Base-by-base conservation (phyloP, 2,113 vertebrate species). In the Todiramphus chloris region DNA sequence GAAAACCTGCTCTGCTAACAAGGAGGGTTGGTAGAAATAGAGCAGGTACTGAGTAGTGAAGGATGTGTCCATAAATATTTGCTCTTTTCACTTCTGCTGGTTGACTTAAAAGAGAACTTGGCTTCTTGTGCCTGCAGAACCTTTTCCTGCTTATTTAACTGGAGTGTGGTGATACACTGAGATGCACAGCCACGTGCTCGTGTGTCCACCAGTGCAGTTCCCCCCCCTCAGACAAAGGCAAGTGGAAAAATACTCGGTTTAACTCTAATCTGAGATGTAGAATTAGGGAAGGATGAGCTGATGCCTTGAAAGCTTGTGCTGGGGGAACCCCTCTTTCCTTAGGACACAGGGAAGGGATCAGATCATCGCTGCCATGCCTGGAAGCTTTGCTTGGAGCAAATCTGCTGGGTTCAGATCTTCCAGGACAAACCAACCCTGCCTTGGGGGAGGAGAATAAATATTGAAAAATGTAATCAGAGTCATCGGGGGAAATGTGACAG, bases 401-500 rank as follows among this genome's bases (percentile, higher is more conserved):
- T 11, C 63, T 30, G 64, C 33, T 5, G 24, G 5, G 44, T 35
- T 74, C 19, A 28, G 33, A 82, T 84, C 62, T 75, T 41, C 43
- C 82, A 11, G 76, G 16, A 18, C 94, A 35, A 19, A 60, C 43
- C 69, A 69, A 8, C 48, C 81, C 89, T 59, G 74, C 91, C 86
- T 39, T 39, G 3, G 59, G 43, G 91, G 66, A 73, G 87, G 48
- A 93, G 95, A 96, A 93, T 48, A 95, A 96, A 96, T 91, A 91
- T 94, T 97, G 95, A 1, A 70, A 84, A 96, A 93, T 11, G 62
- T 59, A 94, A 93, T 96, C 87, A 56, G 90, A 96, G 94, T 88
- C 94, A 85, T 0, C 76, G 91, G 95, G 91, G 92, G 94, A 96
- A 87, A 90, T 82, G 86, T 75, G 93, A 75, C 83, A 27, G 95